Base-by-base conservation (phyloP, 2,888 invertebrate genomes). In the Neuroscelio doddi region DNA sequence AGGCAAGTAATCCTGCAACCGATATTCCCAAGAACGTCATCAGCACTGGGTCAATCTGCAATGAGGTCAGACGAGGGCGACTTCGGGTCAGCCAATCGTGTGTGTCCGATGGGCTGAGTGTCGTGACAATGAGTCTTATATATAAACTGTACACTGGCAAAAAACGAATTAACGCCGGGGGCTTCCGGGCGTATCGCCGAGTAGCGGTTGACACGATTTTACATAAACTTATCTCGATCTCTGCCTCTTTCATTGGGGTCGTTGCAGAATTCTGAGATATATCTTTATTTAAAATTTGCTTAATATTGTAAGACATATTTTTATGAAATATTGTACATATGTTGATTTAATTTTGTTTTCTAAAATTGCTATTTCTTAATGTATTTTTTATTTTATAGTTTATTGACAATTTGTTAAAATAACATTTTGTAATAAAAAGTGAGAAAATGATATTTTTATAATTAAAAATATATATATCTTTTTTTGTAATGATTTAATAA, bases 21-120 rank as follows among this genome's bases (percentile, higher is more conserved):
- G 59, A 61, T 57, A 61, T 61, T 49, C 51, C 45, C 49, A 46
- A 29, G 27, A 51, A 59, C 55, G 61, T 41, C 52, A 56, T 56
- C 61, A 56, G 50, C 65, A 65, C 58, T 67, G 66, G 66, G 66
- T 67, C 66, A 67, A 67, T 57, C 62, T 55, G 51, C 66, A 67
- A 67, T 39, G 62, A 29, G 66, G 66, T 62, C 66, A 66, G 50
- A 51, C 58, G 62, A 63, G 62, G 62, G 62, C 66, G 61, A 65
- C 61, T 61, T 15, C 32, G 58, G 66, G 66, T 66, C 66, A 57
- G 36, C 53, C 62, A 58, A 67, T 67, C 58, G 24, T 45, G 49
- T 44, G 46, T 32, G 14, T 16, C 41, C 55, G 38, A 64, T 26
- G 58, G 36, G 30, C 12, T 27, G 39, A 52, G 32, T 39, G 39